Conservation (phyloP, 2,797 vertebrate species). For the Bradypodion pumilum region DNA sequence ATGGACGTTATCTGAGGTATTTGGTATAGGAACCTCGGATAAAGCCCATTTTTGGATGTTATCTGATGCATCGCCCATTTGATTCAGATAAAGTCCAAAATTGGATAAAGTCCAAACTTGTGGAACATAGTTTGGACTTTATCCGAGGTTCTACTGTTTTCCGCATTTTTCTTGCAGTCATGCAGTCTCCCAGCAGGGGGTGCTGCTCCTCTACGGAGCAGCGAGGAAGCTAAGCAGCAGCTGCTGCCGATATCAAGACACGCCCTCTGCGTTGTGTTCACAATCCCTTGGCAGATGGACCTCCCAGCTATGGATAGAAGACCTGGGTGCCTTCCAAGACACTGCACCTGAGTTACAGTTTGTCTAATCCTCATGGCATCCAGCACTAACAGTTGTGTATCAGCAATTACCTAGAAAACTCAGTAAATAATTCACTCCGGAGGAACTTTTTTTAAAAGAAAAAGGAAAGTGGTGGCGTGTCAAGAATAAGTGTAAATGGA, state of each 20-base stretch:
- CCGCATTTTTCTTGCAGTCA: background rate
- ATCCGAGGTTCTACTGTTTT: no score
- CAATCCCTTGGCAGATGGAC: slow-evolving; percentile 6
- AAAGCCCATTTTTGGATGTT: no score
- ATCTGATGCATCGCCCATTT: no score
- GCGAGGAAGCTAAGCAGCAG: background rate
- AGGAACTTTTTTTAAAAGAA: background rate
- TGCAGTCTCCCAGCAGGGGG: background rate
- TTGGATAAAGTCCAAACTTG: no score
- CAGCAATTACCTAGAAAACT: background rate
- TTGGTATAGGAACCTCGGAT: no score
- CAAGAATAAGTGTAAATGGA: no score
- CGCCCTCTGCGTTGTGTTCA: background rate
- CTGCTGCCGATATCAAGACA: background rate
- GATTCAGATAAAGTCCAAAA: no score
- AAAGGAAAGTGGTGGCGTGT: no score
- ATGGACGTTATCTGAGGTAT: no score
- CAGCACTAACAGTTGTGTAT: background rate
- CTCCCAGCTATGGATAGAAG: background rate
- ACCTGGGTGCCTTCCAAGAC: background rate
- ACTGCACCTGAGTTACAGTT: slow-evolving; percentile 2
- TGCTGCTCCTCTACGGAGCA: background rate
- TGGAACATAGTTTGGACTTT: no score
- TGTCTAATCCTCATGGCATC: background rate
- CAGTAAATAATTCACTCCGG: background rate